Conservation (phyloP, 1,140 invertebrate species). For the Atta colombica region DNA sequence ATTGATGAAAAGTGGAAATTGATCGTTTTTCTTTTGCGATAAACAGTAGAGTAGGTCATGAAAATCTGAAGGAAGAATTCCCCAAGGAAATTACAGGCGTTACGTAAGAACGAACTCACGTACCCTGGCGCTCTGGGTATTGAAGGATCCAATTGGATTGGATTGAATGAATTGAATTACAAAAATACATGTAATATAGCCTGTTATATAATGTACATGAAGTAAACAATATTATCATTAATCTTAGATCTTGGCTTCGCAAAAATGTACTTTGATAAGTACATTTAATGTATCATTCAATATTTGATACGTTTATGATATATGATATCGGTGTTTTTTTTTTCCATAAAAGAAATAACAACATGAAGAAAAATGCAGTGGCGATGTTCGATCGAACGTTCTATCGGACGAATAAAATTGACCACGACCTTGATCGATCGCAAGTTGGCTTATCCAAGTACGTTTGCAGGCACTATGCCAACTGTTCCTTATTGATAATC, state of each 20-base stretch:
- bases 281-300: not conserved
- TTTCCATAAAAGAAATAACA: not conserved
- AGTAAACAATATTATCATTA: not conserved
- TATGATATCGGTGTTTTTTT: not conserved
- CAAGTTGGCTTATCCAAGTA: conserved; percentile 7
- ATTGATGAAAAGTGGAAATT: conserved; percentile 21
- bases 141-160: conserved; percentile 9
- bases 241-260: not conserved
- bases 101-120: not conserved
- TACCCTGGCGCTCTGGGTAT: not conserved
- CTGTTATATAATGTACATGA: not conserved
- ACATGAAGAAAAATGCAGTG: too few species aligned
- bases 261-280: not conserved
- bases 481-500: conserved; percentile 50
- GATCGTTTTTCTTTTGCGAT: not conserved
- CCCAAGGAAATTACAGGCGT: conserved; percentile 28
- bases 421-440: conserved; percentile 55
- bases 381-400: not conserved
- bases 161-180: not conserved
- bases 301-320: not conserved
- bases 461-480: conserved; percentile 25
- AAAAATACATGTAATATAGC: not conserved
- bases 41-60: not conserved
- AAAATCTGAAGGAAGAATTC: not conserved
- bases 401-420: not conserved